Conservation (phyloP, 2,113 vertebrate genomes). For the Corythoichthys intestinalis region DNA sequence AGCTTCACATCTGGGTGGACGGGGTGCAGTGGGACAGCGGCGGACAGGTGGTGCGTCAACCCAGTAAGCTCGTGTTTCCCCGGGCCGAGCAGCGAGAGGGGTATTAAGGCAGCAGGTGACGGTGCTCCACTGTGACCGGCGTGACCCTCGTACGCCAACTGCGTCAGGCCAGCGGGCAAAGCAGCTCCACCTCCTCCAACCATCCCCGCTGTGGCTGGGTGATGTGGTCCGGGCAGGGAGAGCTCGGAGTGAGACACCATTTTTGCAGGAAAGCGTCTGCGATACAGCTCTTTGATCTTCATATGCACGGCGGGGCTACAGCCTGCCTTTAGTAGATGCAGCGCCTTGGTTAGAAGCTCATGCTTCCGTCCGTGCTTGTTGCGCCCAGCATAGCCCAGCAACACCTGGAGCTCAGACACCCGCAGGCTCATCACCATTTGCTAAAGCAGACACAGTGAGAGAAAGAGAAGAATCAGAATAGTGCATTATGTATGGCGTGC, state of each 20-base stretch:
- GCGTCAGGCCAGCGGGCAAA: slow-evolving; percentile 85
- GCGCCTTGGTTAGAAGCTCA: slow-evolving; percentile 95
- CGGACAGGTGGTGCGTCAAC: slow-evolving; percentile 83
- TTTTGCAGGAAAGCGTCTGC: slow-evolving; percentile 94
- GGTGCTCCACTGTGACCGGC: slow-evolving; percentile 83
- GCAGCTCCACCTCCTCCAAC: slow-evolving; percentile 63
- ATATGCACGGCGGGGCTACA: slow-evolving; percentile 97
- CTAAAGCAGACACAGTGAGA: slow-evolving; percentile 58
- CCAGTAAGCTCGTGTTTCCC: slow-evolving; percentile 91
- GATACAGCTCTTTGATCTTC: slow-evolving; percentile 99
- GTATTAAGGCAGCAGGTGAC: slow-evolving; percentile 82
- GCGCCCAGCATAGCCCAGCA: slow-evolving; percentile 95
- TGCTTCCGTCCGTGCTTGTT: slow-evolving; percentile 99
- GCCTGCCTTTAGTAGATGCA: slow-evolving; percentile 94
- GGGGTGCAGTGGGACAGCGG: slow-evolving; percentile 86
- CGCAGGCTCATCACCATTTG: slow-evolving; percentile 99
- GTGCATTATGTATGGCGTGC: background rate
- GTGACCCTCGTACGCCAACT: slow-evolving; percentile 87
- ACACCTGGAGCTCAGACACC: slow-evolving; percentile 97
- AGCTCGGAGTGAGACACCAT: slow-evolving; percentile 91
- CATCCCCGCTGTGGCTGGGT: slow-evolving; percentile 67
- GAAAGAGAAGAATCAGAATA: background rate
- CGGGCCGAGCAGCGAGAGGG: slow-evolving; percentile 91
- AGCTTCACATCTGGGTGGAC: slow-evolving; percentile 98
- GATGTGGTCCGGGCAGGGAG: slow-evolving; percentile 83